Percentiles rank a stretch among this genome's conserved stretches.
Conservation (phyloP, 2,797 vertebrate species). For the Onychomys arenicola region DNA sequence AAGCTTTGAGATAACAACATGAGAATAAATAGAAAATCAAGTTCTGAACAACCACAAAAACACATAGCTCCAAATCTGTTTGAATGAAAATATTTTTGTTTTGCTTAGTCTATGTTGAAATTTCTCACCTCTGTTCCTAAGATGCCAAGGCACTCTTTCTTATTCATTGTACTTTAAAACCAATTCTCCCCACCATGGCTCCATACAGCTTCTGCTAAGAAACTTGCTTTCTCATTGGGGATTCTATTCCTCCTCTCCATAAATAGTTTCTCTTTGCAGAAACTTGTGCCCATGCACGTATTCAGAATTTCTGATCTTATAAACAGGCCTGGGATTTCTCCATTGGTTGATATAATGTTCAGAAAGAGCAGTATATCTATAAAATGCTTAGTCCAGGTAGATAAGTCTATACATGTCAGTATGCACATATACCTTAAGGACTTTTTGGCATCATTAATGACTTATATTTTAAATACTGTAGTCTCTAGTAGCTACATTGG, state of each 20-base stretch:
- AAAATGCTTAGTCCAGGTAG: background rate
- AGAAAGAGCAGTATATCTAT: background rate
- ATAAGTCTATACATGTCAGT: no score
- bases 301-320: background rate
- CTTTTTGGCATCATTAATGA: background rate
- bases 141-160: background rate
- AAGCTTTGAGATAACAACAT: background rate
- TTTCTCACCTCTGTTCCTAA: background rate
- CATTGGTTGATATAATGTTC: background rate
- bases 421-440: background rate
- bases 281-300: background rate
- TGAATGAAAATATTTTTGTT: background rate
- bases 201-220: background rate
- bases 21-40: background rate
- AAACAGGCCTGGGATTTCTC: background rate
- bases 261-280: constrained; percentile 8
- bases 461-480: background rate
- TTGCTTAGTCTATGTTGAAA: background rate
- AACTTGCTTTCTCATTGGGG: constrained; percentile 5
- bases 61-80: background rate
- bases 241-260: background rate
- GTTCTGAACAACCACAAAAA: background rate
- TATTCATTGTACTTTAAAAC: background rate
- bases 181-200: background rate
- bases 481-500: background rate